These are phyloP conservation scores for Percopsis transmontana DNA, from an alignment of 2,113 vertebrate genomes.

Conservation along the genomic window DNA sequence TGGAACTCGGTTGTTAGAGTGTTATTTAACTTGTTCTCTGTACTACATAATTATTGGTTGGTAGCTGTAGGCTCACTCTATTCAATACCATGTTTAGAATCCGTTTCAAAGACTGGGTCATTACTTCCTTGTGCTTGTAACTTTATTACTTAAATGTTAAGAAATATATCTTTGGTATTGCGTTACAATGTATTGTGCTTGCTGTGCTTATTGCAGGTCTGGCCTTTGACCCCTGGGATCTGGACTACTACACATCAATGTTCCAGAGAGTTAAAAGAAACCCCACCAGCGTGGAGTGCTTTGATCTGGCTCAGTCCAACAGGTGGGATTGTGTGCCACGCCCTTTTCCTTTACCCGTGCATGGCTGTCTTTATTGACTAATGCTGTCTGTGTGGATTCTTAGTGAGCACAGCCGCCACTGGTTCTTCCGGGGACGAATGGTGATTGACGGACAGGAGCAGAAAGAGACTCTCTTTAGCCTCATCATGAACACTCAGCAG, in stretches of 20 bases:
- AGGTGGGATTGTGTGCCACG: slow-evolving; percentile 72
- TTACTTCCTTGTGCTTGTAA: not conserved
- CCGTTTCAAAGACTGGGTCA: not conserved
- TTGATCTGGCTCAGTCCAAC: slow-evolving; percentile 93
- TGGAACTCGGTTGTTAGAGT: no score
- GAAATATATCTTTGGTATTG: no score
- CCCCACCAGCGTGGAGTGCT: slow-evolving; percentile 89
- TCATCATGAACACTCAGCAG: slow-evolving; percentile 88
- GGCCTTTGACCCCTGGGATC: slow-evolving; percentile 90
- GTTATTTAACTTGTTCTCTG: no score
- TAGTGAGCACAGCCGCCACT: slow-evolving; percentile 94
- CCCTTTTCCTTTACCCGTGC: not conserved
- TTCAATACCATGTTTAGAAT: not conserved
- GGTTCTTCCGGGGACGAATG: slow-evolving; percentile 91
- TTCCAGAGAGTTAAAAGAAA: slow-evolving; percentile 86
- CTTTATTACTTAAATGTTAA: slow-evolving; percentile 1
- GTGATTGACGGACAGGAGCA: slow-evolving; percentile 81
- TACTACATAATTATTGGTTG: no score
- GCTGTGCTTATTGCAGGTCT: slow-evolving; percentile 73
- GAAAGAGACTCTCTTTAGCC: slow-evolving; percentile 82
- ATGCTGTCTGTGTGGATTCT: not conserved
- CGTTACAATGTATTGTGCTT: not conserved
- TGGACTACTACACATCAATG: slow-evolving; percentile 86
- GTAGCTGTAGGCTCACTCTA: no score
- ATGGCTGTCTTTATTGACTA: not conserved